Base-by-base conservation (phyloP, 2,888 invertebrate genomes). In the Melieria omissa region DNA sequence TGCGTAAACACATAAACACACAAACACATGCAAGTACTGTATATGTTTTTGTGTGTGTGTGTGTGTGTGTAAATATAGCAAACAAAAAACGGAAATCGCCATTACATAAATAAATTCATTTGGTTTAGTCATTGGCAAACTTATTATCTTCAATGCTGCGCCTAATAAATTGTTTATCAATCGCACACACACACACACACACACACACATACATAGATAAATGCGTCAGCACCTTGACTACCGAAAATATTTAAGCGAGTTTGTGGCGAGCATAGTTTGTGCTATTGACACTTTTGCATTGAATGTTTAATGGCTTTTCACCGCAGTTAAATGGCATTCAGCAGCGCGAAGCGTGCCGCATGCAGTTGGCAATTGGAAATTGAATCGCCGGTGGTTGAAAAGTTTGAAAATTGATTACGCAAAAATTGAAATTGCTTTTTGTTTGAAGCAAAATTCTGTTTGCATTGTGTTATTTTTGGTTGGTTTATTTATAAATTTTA, bases 341-440 rank as follows among this genome's bases (percentile, higher is more conserved):
- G 16, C 29, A 4, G 5, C 47, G 60, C 41, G 7, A 4, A 10
- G 6, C 47, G 42, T 42, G 29, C 5, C 49, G 46, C 12, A 1
- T 2, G 9, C 4, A 45, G 12, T 45, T 12, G 7, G 12, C 4
- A 41, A 41, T 9, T n/a, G 44, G 5, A n/a, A 7, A 41, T 6
- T 44, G 8, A 8, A 44, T 8, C 12, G 3, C 14, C 1, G 10
- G 12, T 9, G 41, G 14, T 4, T 54, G 14, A 42, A 10, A 4
- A 42, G 7, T 58, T 66, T 16, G 52, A 12, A 72, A 69, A 72
- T 72, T 69, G 72, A 75, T 76, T 69, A 10, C 41, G 47, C 61
- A 16, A 42, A 44, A 62, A 61, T 62, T 69, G 46, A 46, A 69
- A 69, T 69, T 63, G 16, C 12, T 63, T 63, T 63, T 46, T 47